Evolutionary conservation across 1,140 invertebrate genomes (phyloP).

Genomic region (Chrysomallon squamiferum): DNA sequence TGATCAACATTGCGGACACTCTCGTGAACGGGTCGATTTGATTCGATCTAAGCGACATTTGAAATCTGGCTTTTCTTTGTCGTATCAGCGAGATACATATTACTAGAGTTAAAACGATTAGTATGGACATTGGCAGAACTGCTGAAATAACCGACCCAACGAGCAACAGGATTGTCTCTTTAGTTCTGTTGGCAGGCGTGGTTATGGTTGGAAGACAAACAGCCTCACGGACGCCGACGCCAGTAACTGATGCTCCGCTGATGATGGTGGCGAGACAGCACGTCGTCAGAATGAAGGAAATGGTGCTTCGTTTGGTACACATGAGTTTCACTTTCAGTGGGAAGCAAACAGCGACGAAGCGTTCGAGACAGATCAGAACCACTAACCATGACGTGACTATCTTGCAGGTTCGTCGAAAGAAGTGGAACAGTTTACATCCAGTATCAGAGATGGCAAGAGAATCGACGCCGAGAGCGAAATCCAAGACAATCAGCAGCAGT

Average conservation of each 20-base stretch:
- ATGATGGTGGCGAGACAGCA: conserved; percentile 16
- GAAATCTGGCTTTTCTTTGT: neutral
- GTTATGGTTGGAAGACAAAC: conserved; percentile 29
- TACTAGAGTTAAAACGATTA: conserved; percentile 13
- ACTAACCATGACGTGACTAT: conserved; percentile 50
- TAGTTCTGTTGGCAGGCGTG: conserved; percentile 8
- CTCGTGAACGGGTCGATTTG: neutral
- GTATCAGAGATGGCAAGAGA: conserved; percentile 21
- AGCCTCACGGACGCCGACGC: conserved; percentile 16
- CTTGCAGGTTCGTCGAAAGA: conserved; percentile 34
- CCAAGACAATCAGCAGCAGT: conserved; percentile 24
- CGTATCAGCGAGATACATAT: conserved; percentile 17
- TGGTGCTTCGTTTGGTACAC: conserved; percentile 14
- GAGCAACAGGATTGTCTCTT: conserved; percentile 10
- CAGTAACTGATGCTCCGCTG: conserved; percentile 24
- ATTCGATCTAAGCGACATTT: neutral
- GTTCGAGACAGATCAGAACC: conserved; percentile 34
- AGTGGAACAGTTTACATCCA: conserved; percentile 36
- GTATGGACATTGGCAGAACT: conserved; percentile 16
- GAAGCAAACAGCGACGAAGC: conserved; percentile 40
- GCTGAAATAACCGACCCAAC: conserved; percentile 16
- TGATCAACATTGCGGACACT: conserved; percentile 22
- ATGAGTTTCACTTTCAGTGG: conserved; percentile 37
- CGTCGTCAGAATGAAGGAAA: conserved; percentile 3
- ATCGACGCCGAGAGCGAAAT: conserved; percentile 30